Percentiles rank a stretch among this genome's conserved stretches.
These are phyloP conservation scores for Synanthedon vespiformis DNA, from an alignment of 2,888 invertebrate species.

Conservation along the genomic window DNA sequence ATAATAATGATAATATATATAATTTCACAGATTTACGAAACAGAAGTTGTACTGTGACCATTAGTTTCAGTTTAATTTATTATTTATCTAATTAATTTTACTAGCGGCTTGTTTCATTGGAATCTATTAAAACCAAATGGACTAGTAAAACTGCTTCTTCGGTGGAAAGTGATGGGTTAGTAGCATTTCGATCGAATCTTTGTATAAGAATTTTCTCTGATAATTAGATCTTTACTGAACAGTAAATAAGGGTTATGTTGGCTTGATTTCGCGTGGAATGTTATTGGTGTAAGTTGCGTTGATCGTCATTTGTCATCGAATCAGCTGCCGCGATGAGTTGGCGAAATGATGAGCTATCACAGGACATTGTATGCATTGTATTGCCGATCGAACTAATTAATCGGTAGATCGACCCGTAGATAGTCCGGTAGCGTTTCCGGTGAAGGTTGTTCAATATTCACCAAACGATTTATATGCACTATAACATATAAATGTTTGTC, in stretches of 20 bases:
- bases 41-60: too few species aligned
- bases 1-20: too few species aligned
- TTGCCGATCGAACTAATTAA: constrained; percentile 61
- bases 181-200: too few species aligned
- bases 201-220: too few species aligned
- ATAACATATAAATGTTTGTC: constrained; percentile 22
- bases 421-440: constrained; percentile 65
- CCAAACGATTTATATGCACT: constrained; percentile 33
- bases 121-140: neutral
- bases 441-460: constrained; percentile 63
- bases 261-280: constrained; percentile 5
- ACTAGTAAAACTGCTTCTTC: neutral
- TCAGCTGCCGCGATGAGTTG: constrained; percentile 60
- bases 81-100: neutral
- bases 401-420: constrained; percentile 59
- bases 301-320: constrained; percentile 37
- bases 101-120: neutral
- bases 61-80: too few species aligned
- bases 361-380: constrained; percentile 61
- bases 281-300: constrained; percentile 6
- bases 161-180: neutral
- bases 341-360: constrained; percentile 43
- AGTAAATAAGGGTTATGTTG: neutral
- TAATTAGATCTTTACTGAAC: too few species aligned
- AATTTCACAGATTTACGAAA: too few species aligned